These are phyloP conservation scores for Dryobotodes eremita DNA, from an alignment of 2,888 invertebrate genomes.

Conservation along the genomic window DNA sequence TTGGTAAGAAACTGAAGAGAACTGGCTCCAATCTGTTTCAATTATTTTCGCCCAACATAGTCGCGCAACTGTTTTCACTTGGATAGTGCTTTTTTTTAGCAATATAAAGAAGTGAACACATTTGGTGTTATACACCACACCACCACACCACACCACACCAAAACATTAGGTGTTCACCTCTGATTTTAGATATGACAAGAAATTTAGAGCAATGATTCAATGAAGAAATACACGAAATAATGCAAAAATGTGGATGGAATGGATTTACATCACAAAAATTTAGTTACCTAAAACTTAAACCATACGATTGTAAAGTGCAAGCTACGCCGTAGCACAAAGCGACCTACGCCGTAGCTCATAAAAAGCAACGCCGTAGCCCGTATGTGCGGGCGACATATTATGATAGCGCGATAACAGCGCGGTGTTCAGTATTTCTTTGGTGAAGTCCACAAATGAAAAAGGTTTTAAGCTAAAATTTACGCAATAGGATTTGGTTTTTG, in stretches of 20 bases:
- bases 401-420: not conserved
- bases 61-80: not conserved
- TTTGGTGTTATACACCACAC: too few species aligned
- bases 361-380: slow-evolving; percentile 1
- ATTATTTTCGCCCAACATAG: slow-evolving; percentile 23
- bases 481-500: not conserved
- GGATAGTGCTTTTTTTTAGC: not conserved
- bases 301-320: not conserved
- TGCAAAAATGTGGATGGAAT: not conserved
- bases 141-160: too few species aligned
- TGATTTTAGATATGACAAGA: not conserved
- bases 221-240: too few species aligned
- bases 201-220: not conserved
- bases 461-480: not conserved
- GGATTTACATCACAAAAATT: not conserved
- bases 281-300: not conserved
- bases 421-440: not conserved
- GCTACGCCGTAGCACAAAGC: not conserved
- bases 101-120: too few species aligned
- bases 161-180: too few species aligned
- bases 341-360: not conserved
- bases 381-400: too few species aligned
- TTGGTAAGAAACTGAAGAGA: slow-evolving; percentile 21
- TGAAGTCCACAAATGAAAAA: not conserved
- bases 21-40: slow-evolving; percentile 7